These are phyloP conservation scores for Drosophila willistoni DNA, from an alignment of 1,140 invertebrate genomes.

Conservation along the genomic window DNA sequence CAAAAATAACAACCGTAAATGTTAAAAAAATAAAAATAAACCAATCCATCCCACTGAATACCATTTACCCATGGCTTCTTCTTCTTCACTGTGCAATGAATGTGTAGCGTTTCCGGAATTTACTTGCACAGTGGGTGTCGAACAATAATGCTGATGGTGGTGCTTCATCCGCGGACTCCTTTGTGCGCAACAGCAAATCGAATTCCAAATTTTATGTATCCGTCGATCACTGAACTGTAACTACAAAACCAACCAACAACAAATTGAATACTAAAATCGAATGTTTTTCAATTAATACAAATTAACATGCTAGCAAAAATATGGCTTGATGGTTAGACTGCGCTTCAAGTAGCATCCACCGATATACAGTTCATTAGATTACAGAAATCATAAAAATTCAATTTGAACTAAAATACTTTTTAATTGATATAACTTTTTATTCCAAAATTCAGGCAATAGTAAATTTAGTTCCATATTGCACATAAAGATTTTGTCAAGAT, in stretches of 20 bases:
- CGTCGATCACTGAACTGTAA: constrained; percentile 60
- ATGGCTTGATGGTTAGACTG: constrained; percentile 39
- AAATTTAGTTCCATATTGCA: background rate
- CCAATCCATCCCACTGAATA: background rate
- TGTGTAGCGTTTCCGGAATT: constrained; percentile 63
- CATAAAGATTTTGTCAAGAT: background rate
- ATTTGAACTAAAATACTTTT: background rate
- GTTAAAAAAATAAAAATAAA: background rate
- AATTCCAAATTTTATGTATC: constrained; percentile 78
- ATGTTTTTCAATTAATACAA: constrained; percentile 1
- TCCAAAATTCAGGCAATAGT: constrained; percentile 1
- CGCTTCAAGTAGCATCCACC: constrained; percentile 1
- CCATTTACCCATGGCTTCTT: constrained; percentile 14
- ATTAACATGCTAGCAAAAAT: constrained; percentile 19
- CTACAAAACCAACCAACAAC: constrained; percentile 19
- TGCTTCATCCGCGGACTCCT: constrained; percentile 43
- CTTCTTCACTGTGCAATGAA: constrained; percentile 8
- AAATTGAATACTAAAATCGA: constrained; percentile 17
- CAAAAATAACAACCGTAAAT: background rate
- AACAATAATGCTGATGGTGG: constrained; percentile 48
- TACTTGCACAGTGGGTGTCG: constrained; percentile 64
- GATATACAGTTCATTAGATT: background rate
- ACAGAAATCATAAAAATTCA: background rate
- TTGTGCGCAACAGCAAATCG: constrained; percentile 66
- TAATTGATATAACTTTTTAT: background rate